These are phyloP conservation scores for Odontamblyopus lacepedii DNA, from an alignment of 2,797 vertebrate species.

Conservation along the genomic window DNA sequence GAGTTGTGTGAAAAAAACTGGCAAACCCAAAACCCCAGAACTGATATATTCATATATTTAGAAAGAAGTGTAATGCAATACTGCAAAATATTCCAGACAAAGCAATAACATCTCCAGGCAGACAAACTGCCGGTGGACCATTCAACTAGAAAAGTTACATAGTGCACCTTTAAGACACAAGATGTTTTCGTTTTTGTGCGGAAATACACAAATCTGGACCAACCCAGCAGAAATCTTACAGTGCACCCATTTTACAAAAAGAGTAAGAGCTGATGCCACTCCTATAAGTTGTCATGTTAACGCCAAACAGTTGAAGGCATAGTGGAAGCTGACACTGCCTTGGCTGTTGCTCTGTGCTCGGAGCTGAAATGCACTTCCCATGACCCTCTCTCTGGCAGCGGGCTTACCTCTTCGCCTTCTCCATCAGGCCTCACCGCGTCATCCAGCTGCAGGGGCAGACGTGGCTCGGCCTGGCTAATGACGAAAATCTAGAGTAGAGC, in stretches of 20 bases:
- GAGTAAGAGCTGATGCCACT: not conserved
- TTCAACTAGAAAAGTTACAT: not conserved
- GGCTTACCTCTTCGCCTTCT: constrained; percentile 93
- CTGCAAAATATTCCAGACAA: not conserved
- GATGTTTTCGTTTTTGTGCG: too few relatives aligned
- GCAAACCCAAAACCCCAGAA: not conserved
- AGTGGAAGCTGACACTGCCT: not conserved
- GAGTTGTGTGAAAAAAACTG: not conserved
- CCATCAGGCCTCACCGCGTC: constrained; percentile 93
- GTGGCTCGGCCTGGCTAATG: constrained; percentile 92
- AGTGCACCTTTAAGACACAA: not conserved
- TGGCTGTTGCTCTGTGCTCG: not conserved
- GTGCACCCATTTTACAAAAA: not conserved
- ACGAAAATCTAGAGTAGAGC: constrained; percentile 87
- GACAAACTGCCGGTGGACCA: too few relatives aligned
- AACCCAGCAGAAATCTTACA: not conserved
- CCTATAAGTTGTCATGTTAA: constrained; percentile 3
- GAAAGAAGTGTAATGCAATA: not conserved
- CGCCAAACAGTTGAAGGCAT: not conserved
- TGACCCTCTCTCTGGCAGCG: not conserved
- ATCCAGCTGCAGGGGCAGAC: constrained; percentile 94
- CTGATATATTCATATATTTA: too few relatives aligned
- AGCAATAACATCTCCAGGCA: too few relatives aligned
- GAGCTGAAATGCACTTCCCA: not conserved
- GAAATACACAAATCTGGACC: not conserved